Evolutionary conservation across 2,113 vertebrate genomes (phyloP), one percentile per base, ranked within the genome.

Genomic region (Calyptommatus sinebrachiatus): DNA sequence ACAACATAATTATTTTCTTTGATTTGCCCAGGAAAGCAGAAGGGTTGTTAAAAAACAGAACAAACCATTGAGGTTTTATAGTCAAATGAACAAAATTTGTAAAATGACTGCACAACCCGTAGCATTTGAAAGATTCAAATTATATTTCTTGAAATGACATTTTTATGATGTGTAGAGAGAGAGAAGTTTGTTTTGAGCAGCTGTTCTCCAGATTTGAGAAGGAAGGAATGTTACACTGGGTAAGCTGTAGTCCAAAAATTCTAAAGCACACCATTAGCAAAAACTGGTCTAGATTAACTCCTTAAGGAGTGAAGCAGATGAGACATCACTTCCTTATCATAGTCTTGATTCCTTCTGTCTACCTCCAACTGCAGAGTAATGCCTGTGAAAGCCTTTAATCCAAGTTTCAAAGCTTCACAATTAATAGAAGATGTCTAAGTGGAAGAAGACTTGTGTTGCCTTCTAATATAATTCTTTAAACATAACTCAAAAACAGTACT

Each of bases 291-390:
- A 24, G n/a, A n/a, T n/a, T n/a, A 61, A 31, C 53, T 22, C 28
- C 8, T 10, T 29, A 75, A 77, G 31, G 2, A 78, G 9, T 28
- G 63, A 41, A 41, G 35, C 35, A 41, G 5, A 41, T 41, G 35
- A 41, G 35, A 41, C 35, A 41, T 41, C 35, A 5, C 20, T 71
- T 71, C 31, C 18, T 70, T 67, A 60, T 16, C 45, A 70, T 9
- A 24, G 73, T 69, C 50, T 68, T 60, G 35, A 41, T 41, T 41
- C 35, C 5, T 41, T 41, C 35, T 41, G 35, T 45, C 8, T 45
- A 31, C 22, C 26, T 78, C 67, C 53, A 78, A 29, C 76, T 76
- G 76, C 73, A 75, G 18, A 81, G 61, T 31, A 35, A 81, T 57
- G 31, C 53, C 26, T 22, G 9, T 29, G 14, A 70, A 75, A 81